Evolutionary conservation across 2,888 invertebrate species (phyloP).

Genomic region (Tineola bisselliella): DNA sequence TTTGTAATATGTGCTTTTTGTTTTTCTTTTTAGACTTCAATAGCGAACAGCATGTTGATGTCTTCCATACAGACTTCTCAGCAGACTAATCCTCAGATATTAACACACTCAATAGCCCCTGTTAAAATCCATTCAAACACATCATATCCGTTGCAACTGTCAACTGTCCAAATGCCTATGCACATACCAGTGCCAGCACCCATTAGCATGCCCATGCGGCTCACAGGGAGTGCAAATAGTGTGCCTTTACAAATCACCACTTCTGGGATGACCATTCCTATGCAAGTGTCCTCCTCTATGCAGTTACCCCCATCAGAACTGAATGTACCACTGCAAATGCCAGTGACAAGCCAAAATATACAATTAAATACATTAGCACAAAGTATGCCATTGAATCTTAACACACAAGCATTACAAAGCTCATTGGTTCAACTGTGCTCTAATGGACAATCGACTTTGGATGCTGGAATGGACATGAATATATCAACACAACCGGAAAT

Average conservation of each 20-base stretch:
- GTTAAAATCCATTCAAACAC: conserved; percentile 52
- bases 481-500: not conserved
- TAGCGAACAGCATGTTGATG: conserved; percentile 62
- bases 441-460: not conserved
- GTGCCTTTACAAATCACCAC: conserved; percentile 52
- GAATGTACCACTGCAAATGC: not conserved
- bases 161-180: conserved; percentile 60
- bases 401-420: not conserved
- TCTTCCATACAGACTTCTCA: conserved; percentile 57
- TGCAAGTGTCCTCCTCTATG: conserved; percentile 50
- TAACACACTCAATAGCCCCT: conserved; percentile 56
- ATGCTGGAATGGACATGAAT: not conserved
- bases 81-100: conserved; percentile 54
- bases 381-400: not conserved
- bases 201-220: conserved; percentile 56
- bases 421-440: not conserved
- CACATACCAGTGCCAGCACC: conserved; percentile 58
- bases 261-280: conserved; percentile 47
- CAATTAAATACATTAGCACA: not conserved
- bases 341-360: not conserved
- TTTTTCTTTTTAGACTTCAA: conserved; percentile 52
- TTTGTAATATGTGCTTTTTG: not conserved
- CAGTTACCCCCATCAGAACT: conserved; percentile 38
- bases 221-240: conserved; percentile 42
- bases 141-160: conserved; percentile 52